Conservation (phyloP, 2,113 vertebrate species). For the Halichoerus grypus region DNA sequence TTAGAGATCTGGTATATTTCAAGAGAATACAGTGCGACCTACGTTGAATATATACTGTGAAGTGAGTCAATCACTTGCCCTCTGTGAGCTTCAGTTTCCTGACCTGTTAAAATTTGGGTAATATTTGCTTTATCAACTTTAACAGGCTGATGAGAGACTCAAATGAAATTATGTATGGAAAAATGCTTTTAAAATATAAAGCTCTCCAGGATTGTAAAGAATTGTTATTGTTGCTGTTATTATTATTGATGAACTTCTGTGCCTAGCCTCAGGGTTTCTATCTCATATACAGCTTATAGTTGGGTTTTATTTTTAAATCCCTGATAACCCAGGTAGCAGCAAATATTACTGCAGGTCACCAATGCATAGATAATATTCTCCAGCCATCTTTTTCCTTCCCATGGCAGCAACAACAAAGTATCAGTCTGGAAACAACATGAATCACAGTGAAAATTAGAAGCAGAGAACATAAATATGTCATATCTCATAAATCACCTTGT, state of each 20-base stretch:
- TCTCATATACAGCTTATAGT: conserved; percentile 57
- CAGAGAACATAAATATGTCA: conserved; percentile 75
- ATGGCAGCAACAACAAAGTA: conserved; percentile 79
- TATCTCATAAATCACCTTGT: conserved; percentile 77
- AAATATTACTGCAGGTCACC: conserved; percentile 71
- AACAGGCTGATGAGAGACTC: conserved; percentile 27
- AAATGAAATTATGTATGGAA: conserved; percentile 34
- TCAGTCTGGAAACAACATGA: conserved; percentile 78
- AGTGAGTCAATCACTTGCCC: background rate
- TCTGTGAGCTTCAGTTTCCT: background rate
- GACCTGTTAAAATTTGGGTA: conserved; percentile 37
- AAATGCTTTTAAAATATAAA: conserved; percentile 65
- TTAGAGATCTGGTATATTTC: background rate
- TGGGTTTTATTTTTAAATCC: conserved; percentile 80
- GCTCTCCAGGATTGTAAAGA: conserved; percentile 46
- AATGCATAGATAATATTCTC: conserved; percentile 81
- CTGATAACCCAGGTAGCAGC: conserved; percentile 75
- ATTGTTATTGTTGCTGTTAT: conserved; percentile 62
- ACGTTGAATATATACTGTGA: background rate
- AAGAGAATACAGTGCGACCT: background rate
- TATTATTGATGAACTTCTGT: conserved; percentile 64
- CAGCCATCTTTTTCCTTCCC: conserved; percentile 76
- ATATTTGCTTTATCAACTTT: conserved; percentile 23
- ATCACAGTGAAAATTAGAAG: conserved; percentile 82
- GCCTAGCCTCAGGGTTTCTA: conserved; percentile 56